Evolutionary conservation across 2,113 vertebrate species (phyloP), one percentile per base, ranked within the genome.

Genomic region (Dinomys branickii): DNA sequence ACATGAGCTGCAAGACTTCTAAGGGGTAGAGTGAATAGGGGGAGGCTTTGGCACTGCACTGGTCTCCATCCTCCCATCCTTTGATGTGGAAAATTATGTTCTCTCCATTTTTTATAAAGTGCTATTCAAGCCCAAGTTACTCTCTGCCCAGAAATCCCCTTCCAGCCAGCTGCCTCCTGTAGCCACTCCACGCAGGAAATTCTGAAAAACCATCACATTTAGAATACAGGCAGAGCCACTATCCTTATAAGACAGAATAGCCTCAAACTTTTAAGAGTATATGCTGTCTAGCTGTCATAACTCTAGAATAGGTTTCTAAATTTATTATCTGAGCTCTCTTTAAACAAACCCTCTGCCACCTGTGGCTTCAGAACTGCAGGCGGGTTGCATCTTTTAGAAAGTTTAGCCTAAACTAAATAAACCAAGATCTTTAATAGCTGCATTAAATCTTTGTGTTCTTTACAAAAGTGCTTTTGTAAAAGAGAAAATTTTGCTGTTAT

Each of bases 391-490:
- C 85, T 94, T 97, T 59, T 67, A 54, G 47, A 97, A 94, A 88
- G 38, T 80, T 95, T 77, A 81, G 44, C 80, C 30, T 56, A 65
- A 85, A 71, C 50, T 88, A 96, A 95, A 81, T 38, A 95, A 96
- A 88, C 44, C 71, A 93, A 95, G 80, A 93, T 67, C 83, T 91
- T 96, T 91, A 96, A 91, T 81, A 93, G 84, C 38, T 47, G 17
- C 13, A 35, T 89, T 94, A 97, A 96, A 95, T 94, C 83, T 54
- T 54, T 69, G n/a, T 67, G 56, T 71, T 69, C 88, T 97, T 89
- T 96, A 82, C 77, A 89, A 91, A 88, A 96, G 94, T 73, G 35
- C 35, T 92, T 86, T 65, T 93, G 80, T 87, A 75, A 95, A 61
- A 93, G 41, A 85, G 28, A 63, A 63, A 85, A 88, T 86, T 83